Conservation (phyloP, 2,113 vertebrate species). For the Glaucidium brasilianum region DNA sequence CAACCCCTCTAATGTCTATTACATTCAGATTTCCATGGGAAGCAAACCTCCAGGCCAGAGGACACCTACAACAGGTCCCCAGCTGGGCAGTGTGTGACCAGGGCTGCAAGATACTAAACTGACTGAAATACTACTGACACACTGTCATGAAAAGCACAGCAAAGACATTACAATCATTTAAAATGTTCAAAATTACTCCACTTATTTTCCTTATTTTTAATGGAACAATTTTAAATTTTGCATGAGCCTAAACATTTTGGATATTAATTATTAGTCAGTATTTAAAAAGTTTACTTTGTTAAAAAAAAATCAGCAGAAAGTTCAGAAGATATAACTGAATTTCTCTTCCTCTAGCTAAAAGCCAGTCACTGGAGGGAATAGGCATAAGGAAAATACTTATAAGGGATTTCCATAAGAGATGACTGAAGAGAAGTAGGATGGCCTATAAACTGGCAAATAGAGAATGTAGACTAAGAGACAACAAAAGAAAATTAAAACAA, state of each 20-base stretch:
- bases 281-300: not conserved
- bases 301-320: not conserved
- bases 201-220: not conserved
- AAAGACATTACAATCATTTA: not conserved
- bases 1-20: not conserved
- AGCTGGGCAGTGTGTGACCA: not conserved
- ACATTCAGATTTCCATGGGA: not conserved
- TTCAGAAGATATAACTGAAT: not conserved
- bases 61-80: fast-evolving
- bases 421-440: not conserved
- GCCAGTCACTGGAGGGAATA: not conserved
- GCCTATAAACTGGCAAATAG: not conserved
- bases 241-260: not conserved
- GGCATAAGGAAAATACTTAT: not conserved
- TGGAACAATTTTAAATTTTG: not conserved
- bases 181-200: not conserved
- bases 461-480: not conserved
- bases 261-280: not conserved
- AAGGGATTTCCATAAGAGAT: not conserved
- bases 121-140: not conserved
- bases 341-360: not conserved
- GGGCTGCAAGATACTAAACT: not conserved
- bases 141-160: not conserved
- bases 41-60: not conserved
- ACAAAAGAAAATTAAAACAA: not conserved